These are phyloP conservation scores for Xenopus laevis DNA, from an alignment of 2,113 vertebrate species.

Conservation along the genomic window DNA sequence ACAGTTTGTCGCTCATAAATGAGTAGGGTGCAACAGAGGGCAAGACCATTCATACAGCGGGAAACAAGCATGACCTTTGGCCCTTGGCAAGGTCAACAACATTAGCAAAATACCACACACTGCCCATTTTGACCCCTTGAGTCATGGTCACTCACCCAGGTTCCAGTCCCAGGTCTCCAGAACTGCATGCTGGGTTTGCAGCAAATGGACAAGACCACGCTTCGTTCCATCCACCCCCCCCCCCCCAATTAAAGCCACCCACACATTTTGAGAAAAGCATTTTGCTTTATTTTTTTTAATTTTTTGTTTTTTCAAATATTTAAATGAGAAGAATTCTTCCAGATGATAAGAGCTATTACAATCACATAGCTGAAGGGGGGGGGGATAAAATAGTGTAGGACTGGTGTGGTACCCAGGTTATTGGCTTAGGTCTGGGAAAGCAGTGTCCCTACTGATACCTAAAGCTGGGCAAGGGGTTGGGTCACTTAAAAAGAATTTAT, in stretches of 20 bases:
- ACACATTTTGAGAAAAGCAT: conserved; percentile 71
- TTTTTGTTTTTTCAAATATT: conserved; percentile 62
- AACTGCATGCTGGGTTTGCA: no score
- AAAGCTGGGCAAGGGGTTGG: conserved; percentile 59
- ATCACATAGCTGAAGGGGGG: conserved; percentile 85
- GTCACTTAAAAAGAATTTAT: conserved; percentile 53
- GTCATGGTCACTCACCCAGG: no score
- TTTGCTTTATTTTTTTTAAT: conserved; percentile 67
- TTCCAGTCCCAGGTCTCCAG: no score
- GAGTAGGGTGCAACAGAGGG: no score
- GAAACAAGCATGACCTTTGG: no score
- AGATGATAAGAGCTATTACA: conserved; percentile 88
- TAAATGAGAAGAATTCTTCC: conserved; percentile 90
- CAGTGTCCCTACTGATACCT: conserved; percentile 58
- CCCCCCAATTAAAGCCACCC: background rate
- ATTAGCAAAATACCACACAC: no score
- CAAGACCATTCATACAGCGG: no score
- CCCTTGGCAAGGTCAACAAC: no score
- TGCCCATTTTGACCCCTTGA: no score
- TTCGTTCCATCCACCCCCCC: no score
- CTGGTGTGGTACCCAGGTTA: conserved; percentile 58
- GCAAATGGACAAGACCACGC: no score
- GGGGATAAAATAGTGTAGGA: conserved; percentile 82
- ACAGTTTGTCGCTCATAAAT: no score
- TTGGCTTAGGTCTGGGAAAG: conserved; percentile 51